These are phyloP conservation scores for Sclerodermus sp. DNA, from an alignment of 2,888 invertebrate genomes.

Conservation along the genomic window DNA sequence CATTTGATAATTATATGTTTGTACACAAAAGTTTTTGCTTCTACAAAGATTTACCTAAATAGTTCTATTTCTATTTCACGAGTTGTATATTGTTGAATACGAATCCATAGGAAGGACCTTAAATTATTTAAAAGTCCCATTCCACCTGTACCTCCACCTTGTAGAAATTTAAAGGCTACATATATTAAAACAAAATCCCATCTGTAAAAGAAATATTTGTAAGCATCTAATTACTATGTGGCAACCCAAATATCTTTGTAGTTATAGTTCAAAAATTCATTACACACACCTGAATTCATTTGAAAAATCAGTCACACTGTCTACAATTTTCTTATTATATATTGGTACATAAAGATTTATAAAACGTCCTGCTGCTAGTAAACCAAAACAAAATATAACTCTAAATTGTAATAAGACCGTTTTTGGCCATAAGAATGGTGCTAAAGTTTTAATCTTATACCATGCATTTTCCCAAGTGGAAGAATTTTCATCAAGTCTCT, in stretches of 20 bases:
- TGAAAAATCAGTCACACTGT: conserved; percentile 41
- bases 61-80: conserved; percentile 78
- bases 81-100: conserved; percentile 93
- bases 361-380: conserved; percentile 78
- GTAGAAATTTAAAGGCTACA: conserved; percentile 86
- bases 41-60: conserved; percentile 32
- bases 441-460: conserved; percentile 75
- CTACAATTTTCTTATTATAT: conserved; percentile 84
- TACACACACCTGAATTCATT: conserved; percentile 39
- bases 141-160: conserved; percentile 91
- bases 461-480: conserved; percentile 81
- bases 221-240: neutral
- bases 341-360: conserved; percentile 92
- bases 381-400: conserved; percentile 78
- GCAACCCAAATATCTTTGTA: too few species aligned
- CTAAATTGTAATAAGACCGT: conserved; percentile 79
- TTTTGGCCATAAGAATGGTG: conserved; percentile 94
- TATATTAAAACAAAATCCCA: conserved; percentile 91
- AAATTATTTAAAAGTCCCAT: conserved; percentile 93
- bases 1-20: neutral
- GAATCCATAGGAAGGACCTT: conserved; percentile 91
- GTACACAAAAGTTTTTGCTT: conserved; percentile 5
- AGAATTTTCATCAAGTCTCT: conserved; percentile 62
- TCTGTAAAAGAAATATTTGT: conserved; percentile 59
- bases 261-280: neutral